These are phyloP conservation scores for Elymnias hypermnestra DNA, from an alignment of 1,140 invertebrate genomes.

Conservation along the genomic window DNA sequence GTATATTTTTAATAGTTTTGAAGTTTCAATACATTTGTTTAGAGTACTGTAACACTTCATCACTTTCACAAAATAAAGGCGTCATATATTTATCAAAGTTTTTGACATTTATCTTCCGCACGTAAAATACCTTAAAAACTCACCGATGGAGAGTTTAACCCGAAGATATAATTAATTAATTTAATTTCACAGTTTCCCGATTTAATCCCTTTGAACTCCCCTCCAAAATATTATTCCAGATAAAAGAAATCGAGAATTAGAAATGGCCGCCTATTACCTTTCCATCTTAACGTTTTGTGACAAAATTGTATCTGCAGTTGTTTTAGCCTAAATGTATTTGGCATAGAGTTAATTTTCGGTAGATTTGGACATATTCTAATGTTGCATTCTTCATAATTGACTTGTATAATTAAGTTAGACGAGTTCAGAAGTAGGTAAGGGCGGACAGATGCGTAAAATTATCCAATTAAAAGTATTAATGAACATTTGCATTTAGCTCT, in stretches of 20 bases:
- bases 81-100: too few species aligned
- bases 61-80: too few species aligned
- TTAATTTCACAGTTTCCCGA: constrained; percentile 7
- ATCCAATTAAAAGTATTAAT: constrained; percentile 37
- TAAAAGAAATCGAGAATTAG: constrained; percentile 10
- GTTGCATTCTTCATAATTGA: constrained; percentile 24
- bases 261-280: constrained; percentile 16
- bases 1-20: too few species aligned
- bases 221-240: constrained; percentile 12
- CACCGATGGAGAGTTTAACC: too few species aligned
- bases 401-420: constrained; percentile 28
- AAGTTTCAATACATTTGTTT: too few species aligned
- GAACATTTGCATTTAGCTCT: constrained; percentile 29
- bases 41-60: too few species aligned
- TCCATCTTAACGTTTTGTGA: neutral
- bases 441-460: constrained; percentile 36
- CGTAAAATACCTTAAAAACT: too few species aligned
- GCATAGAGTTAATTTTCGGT: constrained; percentile 3
- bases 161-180: too few species aligned
- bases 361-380: neutral
- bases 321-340: neutral
- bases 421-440: constrained; percentile 25
- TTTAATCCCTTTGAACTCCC: constrained; percentile 11
- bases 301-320: constrained; percentile 1
- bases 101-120: too few species aligned